Base-by-base conservation (phyloP, 2,797 vertebrate genomes). In the Spatula clypeata region DNA sequence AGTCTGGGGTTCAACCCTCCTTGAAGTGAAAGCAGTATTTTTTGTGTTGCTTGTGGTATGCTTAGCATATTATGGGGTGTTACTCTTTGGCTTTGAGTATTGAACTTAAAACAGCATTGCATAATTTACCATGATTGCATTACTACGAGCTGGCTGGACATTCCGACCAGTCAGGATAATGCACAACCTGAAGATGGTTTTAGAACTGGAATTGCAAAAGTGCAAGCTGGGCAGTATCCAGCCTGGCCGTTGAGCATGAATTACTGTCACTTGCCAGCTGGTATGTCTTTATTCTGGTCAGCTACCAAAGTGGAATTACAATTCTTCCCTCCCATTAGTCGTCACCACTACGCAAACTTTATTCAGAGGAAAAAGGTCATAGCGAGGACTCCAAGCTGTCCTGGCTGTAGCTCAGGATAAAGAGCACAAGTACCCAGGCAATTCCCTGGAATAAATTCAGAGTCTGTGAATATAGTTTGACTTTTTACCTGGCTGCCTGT, bases 261-360 rank as follows among this genome's bases (percentile, higher is more conserved):
- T 92, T 96, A 94, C 83, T 93, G 94, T 74, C 80, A 74, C 72
- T 95, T 91, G 55, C 94, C 96, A 92, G 74, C 65, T 90, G 79
- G 32, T 61, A 85, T 74, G 54, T 85, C 74, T 93, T 93, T 93
- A 90, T 71, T 88, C 85, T 94, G 89, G 64, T 82, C 73, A 88
- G 81, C 36, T 92, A 74, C 67, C 47, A 82, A 57, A 67, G 36
- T 55, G 81, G 95, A 96, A 89, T 87, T 94, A 55, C 49, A 91
- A 17, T 80, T 85, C 81, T 92, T 95, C 51, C 65, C 67, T 94
- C 64, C 61, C 61, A 44, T 90, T 62, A 84, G 44, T 93, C 20
- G 32, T 94, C 88, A 81, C 58, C 20, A 62, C 72, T 85, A 80
- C 4, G 45, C 72, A 87, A 89, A 87, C 67, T 79, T 87, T 88